Evolutionary conservation across 2,113 vertebrate genomes (phyloP), one percentile per base, ranked within the genome.

Genomic region (Dipodomys spectabilis): DNA sequence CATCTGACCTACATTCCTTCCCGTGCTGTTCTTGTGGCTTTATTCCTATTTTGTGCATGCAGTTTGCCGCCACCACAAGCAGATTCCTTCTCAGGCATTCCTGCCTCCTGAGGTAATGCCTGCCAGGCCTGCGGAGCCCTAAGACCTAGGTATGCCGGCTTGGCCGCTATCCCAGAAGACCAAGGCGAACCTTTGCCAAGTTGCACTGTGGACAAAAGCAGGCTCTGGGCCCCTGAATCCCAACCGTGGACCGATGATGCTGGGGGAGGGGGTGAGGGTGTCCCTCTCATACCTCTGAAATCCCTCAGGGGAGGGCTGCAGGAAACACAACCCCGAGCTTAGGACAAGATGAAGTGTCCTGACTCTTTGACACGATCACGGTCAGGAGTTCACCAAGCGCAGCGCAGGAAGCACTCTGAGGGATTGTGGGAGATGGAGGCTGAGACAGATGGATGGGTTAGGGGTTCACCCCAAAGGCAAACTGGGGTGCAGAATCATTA

Each of bases 1-100:
- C 35, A 6, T 81, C 85, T 84, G 91, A 93, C 95, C 94, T 83
- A 65, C 94, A 88, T 95, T 90, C 93, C 88, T 74, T 23, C 2
- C 83, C 69, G 74, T 53, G 78, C 88, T 94, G 62, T 28, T 71
- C 19, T 23, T 13, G 81, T 77, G 44, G 32, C 82, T 88, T 74
- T 62, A 13, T 28, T 78, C 82, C 3, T 68, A 22, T 71, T 57
- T 62, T 86, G 45, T 65, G 39, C 86, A 44, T 78, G 57, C 65
- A 32, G 27, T 79, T 82, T 69, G 75, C 90, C 77, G 67, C 39
- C 73, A 82, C 57, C 28, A 65, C 25, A 74, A 23, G 74, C 53
- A 82, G 57, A 92, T 92, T 83, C 94, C 90, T 23, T 78, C 62
- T n/a, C 81, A 0, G 68, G 91, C 92, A 53, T 92, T 87, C 82